Evolutionary conservation across 2,797 vertebrate species (phyloP).

Genomic region (Microchirus variegatus): DNA sequence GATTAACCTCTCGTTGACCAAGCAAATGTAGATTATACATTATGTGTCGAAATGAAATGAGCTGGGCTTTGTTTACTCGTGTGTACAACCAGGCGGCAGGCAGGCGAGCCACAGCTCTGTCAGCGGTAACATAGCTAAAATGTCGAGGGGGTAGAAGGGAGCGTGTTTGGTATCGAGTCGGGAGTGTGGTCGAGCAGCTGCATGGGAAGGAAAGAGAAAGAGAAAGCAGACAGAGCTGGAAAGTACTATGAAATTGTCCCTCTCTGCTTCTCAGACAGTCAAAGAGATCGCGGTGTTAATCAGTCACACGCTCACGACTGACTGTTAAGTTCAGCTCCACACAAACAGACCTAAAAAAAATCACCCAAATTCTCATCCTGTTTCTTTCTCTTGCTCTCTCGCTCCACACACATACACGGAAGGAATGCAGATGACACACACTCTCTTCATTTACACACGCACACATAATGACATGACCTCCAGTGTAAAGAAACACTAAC

Average conservation of each 20-base stretch:
- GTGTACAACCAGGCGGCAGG: constrained; percentile 56
- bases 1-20: constrained; percentile 78
- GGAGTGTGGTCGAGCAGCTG: constrained; percentile 68
- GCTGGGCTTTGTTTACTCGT: constrained; percentile 67
- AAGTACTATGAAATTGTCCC: constrained; percentile 55
- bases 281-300: constrained; percentile 63
- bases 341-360: constrained; percentile 21
- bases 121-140: constrained; percentile 67
- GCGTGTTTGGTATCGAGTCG: constrained; percentile 63
- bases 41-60: constrained; percentile 66
- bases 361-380: constrained; percentile 8
- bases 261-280: constrained; percentile 42
- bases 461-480: constrained; percentile 40
- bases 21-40: constrained; percentile 73
- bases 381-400: constrained; percentile 5
- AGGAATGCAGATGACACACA: too few species aligned
- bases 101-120: constrained; percentile 62
- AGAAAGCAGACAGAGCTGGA: constrained; percentile 40
- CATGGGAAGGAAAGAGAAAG: constrained; percentile 34
- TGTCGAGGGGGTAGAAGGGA: constrained; percentile 67
- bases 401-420: constrained; percentile 10
- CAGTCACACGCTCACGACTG: constrained; percentile 58
- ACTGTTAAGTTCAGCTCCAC: constrained; percentile 9
- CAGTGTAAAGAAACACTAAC: constrained; percentile 30
- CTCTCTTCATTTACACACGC: constrained; percentile 17